Percentiles rank a stretch among this genome's conserved stretches.
These are phyloP conservation scores for Chiridota heheva DNA, from an alignment of 35 echinoderm and acorn worm species.

Conservation along the genomic window DNA sequence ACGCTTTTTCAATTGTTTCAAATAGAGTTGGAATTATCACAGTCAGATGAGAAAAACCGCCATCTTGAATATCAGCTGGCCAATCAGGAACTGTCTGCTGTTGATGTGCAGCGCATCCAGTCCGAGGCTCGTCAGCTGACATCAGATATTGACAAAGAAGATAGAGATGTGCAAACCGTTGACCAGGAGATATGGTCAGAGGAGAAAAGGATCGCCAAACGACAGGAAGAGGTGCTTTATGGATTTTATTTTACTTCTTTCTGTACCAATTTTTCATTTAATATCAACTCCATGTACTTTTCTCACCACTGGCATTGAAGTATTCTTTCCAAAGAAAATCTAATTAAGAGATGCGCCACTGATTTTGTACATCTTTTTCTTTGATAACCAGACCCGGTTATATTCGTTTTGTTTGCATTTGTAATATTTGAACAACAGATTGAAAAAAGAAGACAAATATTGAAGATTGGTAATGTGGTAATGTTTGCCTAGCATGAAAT, in stretches of 20 bases:
- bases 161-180: constrained; percentile 71
- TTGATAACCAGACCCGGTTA: too few species aligned
- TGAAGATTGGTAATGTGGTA: too few species aligned
- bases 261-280: too few species aligned
- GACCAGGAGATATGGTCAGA: constrained; percentile 87
- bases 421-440: too few species aligned
- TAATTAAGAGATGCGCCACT: too few species aligned
- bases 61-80: constrained; percentile 59
- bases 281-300: not conserved
- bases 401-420: too few species aligned
- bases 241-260: not conserved
- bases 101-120: constrained; percentile 86
- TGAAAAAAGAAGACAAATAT: too few species aligned
- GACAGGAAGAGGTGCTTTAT: constrained; percentile 68
- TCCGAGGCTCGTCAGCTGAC: constrained; percentile 68
- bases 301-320: too few species aligned
- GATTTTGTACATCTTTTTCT: too few species aligned
- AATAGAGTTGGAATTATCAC: constrained; percentile 59
- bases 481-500: too few species aligned
- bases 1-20: not conserved
- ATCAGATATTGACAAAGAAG: constrained; percentile 55
- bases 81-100: constrained; percentile 80
- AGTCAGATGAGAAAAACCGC: constrained; percentile 31
- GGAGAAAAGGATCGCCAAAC: constrained; percentile 81
- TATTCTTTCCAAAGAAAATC: too few species aligned